Conservation (phyloP, 2,888 invertebrate genomes). For the Leucophora obtusa region DNA sequence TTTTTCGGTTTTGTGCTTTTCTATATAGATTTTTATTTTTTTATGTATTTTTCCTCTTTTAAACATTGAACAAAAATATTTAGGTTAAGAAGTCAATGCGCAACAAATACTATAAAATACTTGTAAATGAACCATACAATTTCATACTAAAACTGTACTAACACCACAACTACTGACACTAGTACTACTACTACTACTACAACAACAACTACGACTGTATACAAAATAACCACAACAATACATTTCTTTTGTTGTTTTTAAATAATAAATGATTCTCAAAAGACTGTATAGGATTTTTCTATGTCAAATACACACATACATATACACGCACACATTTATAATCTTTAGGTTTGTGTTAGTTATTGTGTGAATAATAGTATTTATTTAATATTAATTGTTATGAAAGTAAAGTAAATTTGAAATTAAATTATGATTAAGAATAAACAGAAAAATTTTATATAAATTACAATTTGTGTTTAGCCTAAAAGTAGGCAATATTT, state of each 20-base stretch:
- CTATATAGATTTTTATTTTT: constrained; percentile 18
- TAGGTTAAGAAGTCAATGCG: constrained; percentile 64
- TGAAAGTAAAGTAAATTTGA: constrained; percentile 42
- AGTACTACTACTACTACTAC: background rate
- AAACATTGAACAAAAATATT: constrained; percentile 58
- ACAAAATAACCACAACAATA: constrained; percentile 47
- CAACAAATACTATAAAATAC: constrained; percentile 57
- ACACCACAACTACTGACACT: background rate
- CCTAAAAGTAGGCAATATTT: background rate
- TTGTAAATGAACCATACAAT: constrained; percentile 52
- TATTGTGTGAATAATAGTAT: constrained; percentile 11
- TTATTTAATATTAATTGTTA: constrained; percentile 54
- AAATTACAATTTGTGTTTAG: background rate
- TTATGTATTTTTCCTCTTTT: constrained; percentile 14
- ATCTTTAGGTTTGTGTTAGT: background rate
- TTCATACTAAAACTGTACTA: constrained; percentile 7
- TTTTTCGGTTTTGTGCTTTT: constrained; percentile 19
- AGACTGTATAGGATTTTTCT: constrained; percentile 38
- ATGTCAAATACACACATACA: constrained; percentile 1
- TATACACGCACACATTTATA: background rate
- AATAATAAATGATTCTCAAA: constrained; percentile 55
- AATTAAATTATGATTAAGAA: constrained; percentile 21
- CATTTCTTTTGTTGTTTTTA: constrained; percentile 23
- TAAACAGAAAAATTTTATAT: background rate
- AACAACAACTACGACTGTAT: constrained; percentile 13